A percentile compares a stretch with the other conserved stretches of the same genome.
Conservation (phyloP, 2,113 vertebrate species). For the Mesembrinibis cayennensis region DNA sequence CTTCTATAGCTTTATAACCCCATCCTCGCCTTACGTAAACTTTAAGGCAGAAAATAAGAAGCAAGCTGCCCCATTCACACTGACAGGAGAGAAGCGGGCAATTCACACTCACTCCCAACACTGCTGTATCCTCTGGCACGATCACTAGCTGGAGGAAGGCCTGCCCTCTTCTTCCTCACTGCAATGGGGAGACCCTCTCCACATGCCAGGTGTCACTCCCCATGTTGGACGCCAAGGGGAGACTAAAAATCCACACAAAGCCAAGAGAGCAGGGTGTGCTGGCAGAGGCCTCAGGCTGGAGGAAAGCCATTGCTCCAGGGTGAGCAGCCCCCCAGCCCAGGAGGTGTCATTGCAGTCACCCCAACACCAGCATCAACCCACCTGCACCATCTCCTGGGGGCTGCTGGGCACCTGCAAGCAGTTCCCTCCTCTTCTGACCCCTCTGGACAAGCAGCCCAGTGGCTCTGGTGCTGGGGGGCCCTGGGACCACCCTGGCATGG, state of each 20-base stretch:
- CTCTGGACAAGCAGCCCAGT: not conserved
- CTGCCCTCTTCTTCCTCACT: not conserved
- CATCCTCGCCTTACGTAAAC: not conserved
- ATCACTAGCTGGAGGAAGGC: not conserved
- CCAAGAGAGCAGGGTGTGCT: not conserved
- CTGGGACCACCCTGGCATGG: not conserved
- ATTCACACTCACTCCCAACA: not conserved
- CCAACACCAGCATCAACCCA: not conserved
- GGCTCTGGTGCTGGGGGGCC: not conserved
- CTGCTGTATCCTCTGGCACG: not conserved
- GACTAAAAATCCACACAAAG: not conserved
- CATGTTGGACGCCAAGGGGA: rapidly evolving
- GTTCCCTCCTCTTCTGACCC: not conserved
- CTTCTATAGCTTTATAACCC: not conserved
- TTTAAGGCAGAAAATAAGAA: not conserved
- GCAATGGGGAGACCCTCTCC: not conserved
- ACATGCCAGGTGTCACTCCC: rapidly evolving
- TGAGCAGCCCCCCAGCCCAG: not conserved
- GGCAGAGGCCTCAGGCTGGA: not conserved
- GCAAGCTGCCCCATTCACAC: not conserved
- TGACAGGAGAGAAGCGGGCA: not conserved
- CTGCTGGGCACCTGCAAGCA: not conserved
- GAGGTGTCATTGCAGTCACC: not conserved
- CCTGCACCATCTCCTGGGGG: not conserved
- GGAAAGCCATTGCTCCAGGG: not conserved